Base-by-base conservation (phyloP, 2,113 vertebrate genomes). In the Sylvia atricapilla region DNA sequence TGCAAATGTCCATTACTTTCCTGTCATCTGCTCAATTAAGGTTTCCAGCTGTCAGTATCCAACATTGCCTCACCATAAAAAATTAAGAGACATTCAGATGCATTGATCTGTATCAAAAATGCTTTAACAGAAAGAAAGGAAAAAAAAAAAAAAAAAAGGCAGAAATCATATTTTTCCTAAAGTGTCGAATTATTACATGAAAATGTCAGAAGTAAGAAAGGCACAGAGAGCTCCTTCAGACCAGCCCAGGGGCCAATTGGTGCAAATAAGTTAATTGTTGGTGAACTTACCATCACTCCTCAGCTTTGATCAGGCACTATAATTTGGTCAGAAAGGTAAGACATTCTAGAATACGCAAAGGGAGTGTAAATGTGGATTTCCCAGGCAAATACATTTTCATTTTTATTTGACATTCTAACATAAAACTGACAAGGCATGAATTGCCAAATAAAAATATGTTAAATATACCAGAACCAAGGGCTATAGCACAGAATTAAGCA, bases 1-100 rank as follows among this genome's bases (percentile, higher is more conserved):
- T 93, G 79, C 60, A 94, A 97, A 88, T 4, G 87, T 84, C 95
- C 95, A 93, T 98, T 96, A 95, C 79, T 97, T 97, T 95, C 84
- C 93, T 97, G 93, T 97, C 97, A 97, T 97, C 90, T 93, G 93
- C 97, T 90, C 97, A 98, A 98, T 97, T 98, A 97, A 97, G 94
- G 96, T 95, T 98, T 97, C 97, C 97, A 98, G 97, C 94, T 98
- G 98, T 97, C 97, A 97, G 92, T 93, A 82, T 96, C 88, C 85
- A 85, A 97, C 69, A 11, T 60, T 95, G 81, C 76, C 3, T 33
- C 81, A 72, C 81, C 96, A 97, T 96, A 94, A 89, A 91, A 97
- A 98, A 97, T 89, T 96, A 97, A 7, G 56, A 66, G 88, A 96
- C 84, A 96, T 94, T 93, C 96, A 97, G 93, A 97, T 60, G 93